Evolutionary conservation across 2,113 vertebrate genomes (phyloP), one percentile per base, ranked within the genome.

Genomic region (Camelus dromedarius): DNA sequence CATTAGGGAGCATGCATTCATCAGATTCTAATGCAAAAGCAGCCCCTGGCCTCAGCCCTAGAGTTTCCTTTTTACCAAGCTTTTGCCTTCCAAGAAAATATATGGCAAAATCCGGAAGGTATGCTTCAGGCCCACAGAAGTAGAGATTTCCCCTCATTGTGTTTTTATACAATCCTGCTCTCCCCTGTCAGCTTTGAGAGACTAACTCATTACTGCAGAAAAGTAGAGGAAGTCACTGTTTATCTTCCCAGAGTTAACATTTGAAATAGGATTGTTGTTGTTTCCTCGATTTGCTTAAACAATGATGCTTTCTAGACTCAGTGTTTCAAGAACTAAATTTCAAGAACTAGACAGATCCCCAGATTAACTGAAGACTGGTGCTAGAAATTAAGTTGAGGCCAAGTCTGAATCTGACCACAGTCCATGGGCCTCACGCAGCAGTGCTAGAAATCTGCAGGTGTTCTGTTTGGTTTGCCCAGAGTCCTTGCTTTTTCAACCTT

Each of bases 41-140:
- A 80, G 52, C 46, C 48, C 35, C 69, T 38, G 72, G 6, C 62
- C 22, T 92, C 10, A 14, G 38, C 46, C 60, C 67, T n/a, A 32
- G n/a, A 62, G 32, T 50, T 96, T 70, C 70, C 66, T 52, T 60
- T 92, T 38, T 13, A 24, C 42, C n/a, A 46, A 1, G 8, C 52
- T 82, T 94, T 89, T 89, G 54, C 62, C 92, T 79, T 79, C 24
- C 24, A 13, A 58, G 35, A 69, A 84, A 91, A 77, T n/a, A 13
- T 6, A 19, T 18, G 35, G 15, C 73, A 83, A 42, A 76, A 5
- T 14, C 35, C 24, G 26, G 24, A n/a, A 67, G 67, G 22, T 69
- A 13, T 0, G 2, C 38, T n/a, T 46, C 30, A 82, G 69, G 46
- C 24, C 70, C 28, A 64, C 18, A 42, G 52, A 14, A 64, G 26